Evolutionary conservation across 1,140 invertebrate species (phyloP), one percentile per base, ranked within the genome.

Genomic region (Diabrotica undecimpunctata): DNA sequence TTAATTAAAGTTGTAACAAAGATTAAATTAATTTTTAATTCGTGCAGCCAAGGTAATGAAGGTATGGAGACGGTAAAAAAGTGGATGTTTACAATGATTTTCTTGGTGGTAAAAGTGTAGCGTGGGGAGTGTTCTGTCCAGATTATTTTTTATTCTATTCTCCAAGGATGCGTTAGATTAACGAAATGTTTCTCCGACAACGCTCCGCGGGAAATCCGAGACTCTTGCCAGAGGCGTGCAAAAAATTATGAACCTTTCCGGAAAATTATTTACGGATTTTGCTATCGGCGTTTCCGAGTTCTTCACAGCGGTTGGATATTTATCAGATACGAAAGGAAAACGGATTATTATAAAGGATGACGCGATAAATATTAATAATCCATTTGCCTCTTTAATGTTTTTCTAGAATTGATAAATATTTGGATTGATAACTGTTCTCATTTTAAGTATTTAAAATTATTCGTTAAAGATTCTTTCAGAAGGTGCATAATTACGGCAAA

Each of bases 1-100:
- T 74, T 72, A 75, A 75, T 75, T 75, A 75, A 74, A 71, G 68
- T 74, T 72, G 70, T 75, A 72, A 73, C 72, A 72, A 70, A 73
- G 70, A 75, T 73, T 70, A 74, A 73, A 75, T 75, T 75, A 75
- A 75, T 75, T 75, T 75, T 75, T 75, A 74, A 74, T 74, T 75
- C 69, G 60, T 60, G 68, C 67, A 61, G 64, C 68, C 61, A 64
- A 72, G 70, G 71, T 75, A 70, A 73, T 73, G 70, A 70, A 73
- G 70, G 70, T 70, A 66, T 57, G 65, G 66, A 70, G 71, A 73
- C 71, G 67, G 68, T 71, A 72, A 70, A 72, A 25, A 72, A 70
- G 66, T 70, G 59, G 66, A 61, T 70, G 60, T 71, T 72, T 74
- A 72, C 67, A 70, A 74, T 66, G 69, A 70, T 69, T 72, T 70